Base-by-base conservation (phyloP, 2,888 invertebrate species). In the Rhingia campestris region DNA sequence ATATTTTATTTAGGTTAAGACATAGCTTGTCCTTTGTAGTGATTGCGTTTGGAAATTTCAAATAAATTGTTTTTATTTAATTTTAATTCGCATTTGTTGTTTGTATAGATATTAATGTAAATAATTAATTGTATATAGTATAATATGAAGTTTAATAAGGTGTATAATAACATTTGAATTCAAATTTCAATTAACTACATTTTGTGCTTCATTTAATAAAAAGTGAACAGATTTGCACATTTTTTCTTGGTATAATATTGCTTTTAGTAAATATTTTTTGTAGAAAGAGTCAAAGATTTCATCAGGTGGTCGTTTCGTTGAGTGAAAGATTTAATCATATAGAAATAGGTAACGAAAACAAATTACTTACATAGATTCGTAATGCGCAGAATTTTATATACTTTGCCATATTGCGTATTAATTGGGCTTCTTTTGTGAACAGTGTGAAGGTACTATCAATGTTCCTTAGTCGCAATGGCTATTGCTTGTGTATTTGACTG, bases 301-400 rank as follows among this genome's bases (percentile, higher is more conserved):
- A 66, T 81, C 77, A 77, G 81, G 81, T 81, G 81, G 81, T 72
- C 77, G 39, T 66, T 77, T 81, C 81, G 81, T 77, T 76, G 35
- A 81, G 39, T 63, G 43, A 47, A 72, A 56, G 22, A 53, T 33
- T 9, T 12, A 6, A 22, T 22, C 22, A 22, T 22, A 22, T 22
- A 22, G 22, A 45, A 32, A 37, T 32, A 51, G n/a, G 12, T n/a
- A 22, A 64, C 12, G 2, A 7, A 12, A 49, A 58, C 32, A 45
- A 45, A 35, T 1, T 35, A 35, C 53, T n/a, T n/a, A 49, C 6
- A 10, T 10, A 4, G 14, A 45, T 12, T 32, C 61, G n/a, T 0
- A 12, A 35, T 30, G 14, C 32, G 30, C 22, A 43, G 22, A 22
- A 22, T 22, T 22, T 22, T 22, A 22, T 22, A 22, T 22, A 22